These are phyloP conservation scores for Acanthurus tractus DNA, from an alignment of 2,797 vertebrate genomes.

Conservation along the genomic window DNA sequence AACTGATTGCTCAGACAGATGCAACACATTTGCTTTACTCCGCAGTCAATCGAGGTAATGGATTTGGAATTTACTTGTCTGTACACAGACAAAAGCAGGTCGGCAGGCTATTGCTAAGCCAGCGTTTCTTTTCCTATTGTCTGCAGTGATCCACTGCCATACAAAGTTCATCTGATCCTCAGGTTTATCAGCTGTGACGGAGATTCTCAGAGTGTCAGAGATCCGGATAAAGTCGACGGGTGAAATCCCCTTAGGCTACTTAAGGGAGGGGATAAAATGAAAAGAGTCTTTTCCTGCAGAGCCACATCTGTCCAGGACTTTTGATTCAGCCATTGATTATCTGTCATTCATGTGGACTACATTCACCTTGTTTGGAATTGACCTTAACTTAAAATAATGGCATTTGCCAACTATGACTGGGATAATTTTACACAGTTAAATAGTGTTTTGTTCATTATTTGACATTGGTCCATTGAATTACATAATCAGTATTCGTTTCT, in stretches of 20 bases:
- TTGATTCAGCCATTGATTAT: slow-evolving; percentile 41
- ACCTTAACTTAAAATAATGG: slow-evolving; percentile 6
- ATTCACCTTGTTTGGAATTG: slow-evolving; percentile 18
- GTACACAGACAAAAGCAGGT: slow-evolving; percentile 39
- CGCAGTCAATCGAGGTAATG: slow-evolving; percentile 57
- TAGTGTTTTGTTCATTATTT: background rate
- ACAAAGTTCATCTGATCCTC: slow-evolving; percentile 51
- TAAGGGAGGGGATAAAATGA: slow-evolving; percentile 42
- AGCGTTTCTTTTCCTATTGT: slow-evolving; percentile 58
- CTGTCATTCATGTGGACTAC: background rate
- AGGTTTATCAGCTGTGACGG: slow-evolving; percentile 59
- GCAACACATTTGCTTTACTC: slow-evolving; percentile 26
- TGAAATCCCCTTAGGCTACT: slow-evolving; percentile 57
- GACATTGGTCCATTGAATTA: background rate
- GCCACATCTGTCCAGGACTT: slow-evolving; percentile 43
- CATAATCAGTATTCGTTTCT: background rate
- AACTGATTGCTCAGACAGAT: slow-evolving; percentile 63
- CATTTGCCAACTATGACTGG: background rate
- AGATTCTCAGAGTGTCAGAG: slow-evolving; percentile 62
- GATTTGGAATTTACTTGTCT: slow-evolving; percentile 63
- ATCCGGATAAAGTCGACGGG: slow-evolving; percentile 43
- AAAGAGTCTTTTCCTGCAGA: slow-evolving; percentile 17
- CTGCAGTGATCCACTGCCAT: slow-evolving; percentile 38
- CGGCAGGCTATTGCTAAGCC: slow-evolving; percentile 57
- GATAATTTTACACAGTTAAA: background rate